Evolutionary conservation across 2,888 invertebrate species (phyloP).

Genomic region (Coelogynopora nodosa): DNA sequence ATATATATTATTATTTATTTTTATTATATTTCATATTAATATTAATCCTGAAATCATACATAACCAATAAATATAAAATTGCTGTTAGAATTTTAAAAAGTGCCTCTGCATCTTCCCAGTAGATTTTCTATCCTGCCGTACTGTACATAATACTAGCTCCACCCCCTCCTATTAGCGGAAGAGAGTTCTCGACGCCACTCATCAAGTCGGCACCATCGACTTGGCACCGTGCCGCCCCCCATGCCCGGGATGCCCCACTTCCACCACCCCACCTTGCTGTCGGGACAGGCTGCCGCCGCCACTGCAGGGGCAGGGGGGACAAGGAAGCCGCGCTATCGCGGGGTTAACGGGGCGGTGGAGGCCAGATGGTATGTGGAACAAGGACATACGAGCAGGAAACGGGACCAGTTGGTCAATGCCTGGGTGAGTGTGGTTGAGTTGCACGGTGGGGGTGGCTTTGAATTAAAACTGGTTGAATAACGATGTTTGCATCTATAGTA

Average conservation of each 20-base stretch:
- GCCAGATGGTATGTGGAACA: background rate
- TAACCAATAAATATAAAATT: no score
- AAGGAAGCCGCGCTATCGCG: background rate
- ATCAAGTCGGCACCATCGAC: background rate
- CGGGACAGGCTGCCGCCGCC: background rate
- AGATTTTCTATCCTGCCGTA: no score
- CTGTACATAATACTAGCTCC: no score
- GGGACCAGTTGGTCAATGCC: background rate
- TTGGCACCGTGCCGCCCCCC: background rate
- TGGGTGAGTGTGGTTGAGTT: constrained; percentile 6
- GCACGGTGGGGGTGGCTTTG: no score
- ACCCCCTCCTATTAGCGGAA: no score
- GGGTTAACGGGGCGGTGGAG: background rate
- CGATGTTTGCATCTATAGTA: no score
- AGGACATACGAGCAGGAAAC: background rate
- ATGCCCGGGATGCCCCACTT: background rate
- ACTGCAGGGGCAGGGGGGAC: background rate
- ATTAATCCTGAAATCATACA: no score
- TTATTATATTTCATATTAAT: no score
- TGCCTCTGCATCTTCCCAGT: no score
- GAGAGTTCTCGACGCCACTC: background rate
- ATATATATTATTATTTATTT: no score
- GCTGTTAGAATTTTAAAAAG: no score
- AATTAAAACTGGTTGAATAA: no score
- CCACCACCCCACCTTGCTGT: background rate